These are phyloP conservation scores for Orius insidiosus DNA, from an alignment of 1,140 invertebrate genomes.

Conservation along the genomic window DNA sequence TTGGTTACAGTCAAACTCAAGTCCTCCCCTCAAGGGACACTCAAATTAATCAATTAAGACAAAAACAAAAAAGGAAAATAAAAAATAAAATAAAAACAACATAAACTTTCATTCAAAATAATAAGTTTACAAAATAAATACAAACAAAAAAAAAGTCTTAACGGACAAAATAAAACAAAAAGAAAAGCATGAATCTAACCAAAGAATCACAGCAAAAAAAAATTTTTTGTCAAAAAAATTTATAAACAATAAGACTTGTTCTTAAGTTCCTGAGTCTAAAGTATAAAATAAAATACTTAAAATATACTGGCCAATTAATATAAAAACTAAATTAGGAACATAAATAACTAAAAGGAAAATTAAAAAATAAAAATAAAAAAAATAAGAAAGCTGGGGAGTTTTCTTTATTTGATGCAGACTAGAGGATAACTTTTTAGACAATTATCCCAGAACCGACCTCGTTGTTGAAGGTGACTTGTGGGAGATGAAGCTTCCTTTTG, in stretches of 20 bases:
- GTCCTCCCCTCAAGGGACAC: conserved; percentile 3
- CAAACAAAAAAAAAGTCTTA: conserved; percentile 13
- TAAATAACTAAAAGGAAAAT: conserved; percentile 5
- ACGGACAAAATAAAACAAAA: conserved; percentile 19
- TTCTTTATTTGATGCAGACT: background rate
- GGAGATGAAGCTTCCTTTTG: conserved; percentile 44
- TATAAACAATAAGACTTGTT: conserved; percentile 13
- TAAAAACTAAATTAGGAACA: conserved; percentile 6
- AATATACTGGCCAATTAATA: background rate
- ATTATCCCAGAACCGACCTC: conserved; percentile 57
- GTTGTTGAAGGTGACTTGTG: conserved; percentile 64
- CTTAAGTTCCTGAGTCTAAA: conserved; percentile 3
- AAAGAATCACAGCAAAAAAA: conserved; percentile 20
- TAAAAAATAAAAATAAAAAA: conserved; percentile 8
- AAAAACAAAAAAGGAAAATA: too few species aligned
- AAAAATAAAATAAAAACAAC: conserved; percentile 10
- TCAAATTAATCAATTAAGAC: conserved; percentile 5
- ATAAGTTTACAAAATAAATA: conserved; percentile 17
- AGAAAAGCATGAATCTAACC: conserved; percentile 21
- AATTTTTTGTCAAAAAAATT: conserved; percentile 9
- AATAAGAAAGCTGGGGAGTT: background rate
- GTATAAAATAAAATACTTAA: conserved; percentile 13
- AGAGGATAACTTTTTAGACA: conserved; percentile 21
- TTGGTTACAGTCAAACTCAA: conserved; percentile 4
- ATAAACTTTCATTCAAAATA: conserved; percentile 12